Percentiles rank a stretch among this genome's conserved stretches.
Conservation (phyloP, 2,797 vertebrate species). For the Schizopygopsis malacanthus region DNA sequence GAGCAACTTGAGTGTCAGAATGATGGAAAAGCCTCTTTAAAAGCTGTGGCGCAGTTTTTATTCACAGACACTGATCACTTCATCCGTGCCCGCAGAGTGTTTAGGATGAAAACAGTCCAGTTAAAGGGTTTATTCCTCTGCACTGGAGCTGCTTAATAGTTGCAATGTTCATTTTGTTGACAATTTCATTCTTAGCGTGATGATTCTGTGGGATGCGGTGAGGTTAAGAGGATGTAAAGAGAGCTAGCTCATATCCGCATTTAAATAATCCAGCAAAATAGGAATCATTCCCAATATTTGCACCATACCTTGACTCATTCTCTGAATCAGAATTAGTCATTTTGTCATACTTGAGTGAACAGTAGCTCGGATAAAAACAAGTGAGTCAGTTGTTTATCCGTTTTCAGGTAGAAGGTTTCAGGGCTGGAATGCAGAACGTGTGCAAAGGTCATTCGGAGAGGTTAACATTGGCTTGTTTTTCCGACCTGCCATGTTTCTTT, state of each 20-base stretch:
- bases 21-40: slow-evolving; percentile 35
- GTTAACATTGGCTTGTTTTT: slow-evolving; percentile 82
- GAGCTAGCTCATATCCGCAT: not conserved
- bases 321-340: slow-evolving; percentile 45
- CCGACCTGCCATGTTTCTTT: slow-evolving; percentile 66
- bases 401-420: slow-evolving; percentile 83
- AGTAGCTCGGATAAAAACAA: slow-evolving; percentile 79
- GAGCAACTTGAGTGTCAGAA: slow-evolving; percentile 34
- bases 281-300: slow-evolving; percentile 5
- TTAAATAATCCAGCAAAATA: slow-evolving; percentile 8
- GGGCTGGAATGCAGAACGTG: slow-evolving; percentile 79
- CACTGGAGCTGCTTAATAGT: not conserved
- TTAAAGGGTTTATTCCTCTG: not conserved
- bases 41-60: slow-evolving; percentile 56
- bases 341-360: slow-evolving; percentile 68
- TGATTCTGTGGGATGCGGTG: not conserved
- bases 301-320: not conserved
- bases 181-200: not conserved
- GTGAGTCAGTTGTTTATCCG: slow-evolving; percentile 85
- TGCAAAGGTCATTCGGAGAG: slow-evolving; percentile 81
- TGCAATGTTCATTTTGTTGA: not conserved
- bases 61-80: slow-evolving; percentile 30
- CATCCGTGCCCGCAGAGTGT: not conserved
- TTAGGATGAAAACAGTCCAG: slow-evolving; percentile 27
- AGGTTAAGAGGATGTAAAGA: not conserved